Evolutionary conservation across 2,888 invertebrate genomes (phyloP), one percentile per base, ranked within the genome.

Genomic region (Zhuqinia jingwanae): DNA sequence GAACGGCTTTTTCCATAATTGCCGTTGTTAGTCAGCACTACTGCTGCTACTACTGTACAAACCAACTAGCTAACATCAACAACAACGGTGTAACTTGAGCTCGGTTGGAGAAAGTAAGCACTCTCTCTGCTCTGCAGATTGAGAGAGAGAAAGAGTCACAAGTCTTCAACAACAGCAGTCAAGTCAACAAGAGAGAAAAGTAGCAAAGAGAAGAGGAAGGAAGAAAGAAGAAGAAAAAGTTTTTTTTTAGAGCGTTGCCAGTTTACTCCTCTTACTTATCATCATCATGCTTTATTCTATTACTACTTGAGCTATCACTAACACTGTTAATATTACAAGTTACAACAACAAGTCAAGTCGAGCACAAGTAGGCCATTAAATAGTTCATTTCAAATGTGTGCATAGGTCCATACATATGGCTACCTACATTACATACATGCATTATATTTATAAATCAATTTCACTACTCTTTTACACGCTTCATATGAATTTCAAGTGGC

Each of bases 201-300:
- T 53, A 13, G 27, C 56, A 25, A 8, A 36, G 36, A 22, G 58
- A 45, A 65, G 20, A 79, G 50, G 27, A 65, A 65, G 50, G 30
- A 25, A 53, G 75, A 82, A 82, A 27, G n/a, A n/a, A n/a, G n/a
- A n/a, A n/a, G n/a, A n/a, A n/a, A n/a, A n/a, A n/a, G n/a, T n/a
- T n/a, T n/a, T n/a, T n/a, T n/a, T 82, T 82, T 73, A 75, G 50
- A 80, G 68, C 68, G 68, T 80, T 80, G 80, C 65, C 79, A 58
- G 36, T 47, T 25, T 22, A 63, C 63, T 78, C 20, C 15, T 20
- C 30, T 45, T 60, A 60, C 20, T n/a, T n/a, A n/a, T n/a, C n/a
- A n/a, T n/a, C n/a, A n/a, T n/a, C 58, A 17, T 60, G 20, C 58
- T 60, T 60, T n/a, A n/a, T n/a, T 60, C 58, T 17, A 58, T 13